These are phyloP conservation scores for Aeoliscus strigatus DNA, from an alignment of 2,797 vertebrate genomes.

Conservation along the genomic window DNA sequence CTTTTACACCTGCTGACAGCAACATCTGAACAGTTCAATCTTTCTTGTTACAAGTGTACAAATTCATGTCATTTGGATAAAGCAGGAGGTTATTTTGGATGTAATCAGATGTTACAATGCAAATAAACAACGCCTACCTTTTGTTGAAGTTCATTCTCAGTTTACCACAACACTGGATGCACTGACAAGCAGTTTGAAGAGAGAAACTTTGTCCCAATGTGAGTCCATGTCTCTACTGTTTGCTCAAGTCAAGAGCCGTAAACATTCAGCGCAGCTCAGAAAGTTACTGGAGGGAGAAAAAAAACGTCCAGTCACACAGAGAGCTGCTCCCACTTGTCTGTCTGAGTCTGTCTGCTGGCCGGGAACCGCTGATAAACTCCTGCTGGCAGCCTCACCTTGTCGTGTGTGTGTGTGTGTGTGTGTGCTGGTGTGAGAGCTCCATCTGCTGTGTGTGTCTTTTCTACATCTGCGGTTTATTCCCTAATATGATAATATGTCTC, in stretches of 20 bases:
- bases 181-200: not conserved
- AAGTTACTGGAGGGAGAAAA: not conserved
- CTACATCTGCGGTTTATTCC: no score
- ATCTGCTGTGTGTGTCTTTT: constrained; percentile 34
- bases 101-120: not conserved
- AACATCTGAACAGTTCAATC: no score
- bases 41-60: no score
- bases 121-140: constrained; percentile 47
- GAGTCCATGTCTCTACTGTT: not conserved
- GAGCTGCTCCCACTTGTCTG: constrained; percentile 10
- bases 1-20: constrained; percentile 25
- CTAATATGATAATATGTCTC: no score
- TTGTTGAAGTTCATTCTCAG: constrained; percentile 19
- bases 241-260: not conserved
- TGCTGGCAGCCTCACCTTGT: constrained; percentile 35
- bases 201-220: not conserved
- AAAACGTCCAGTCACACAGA: constrained; percentile 2
- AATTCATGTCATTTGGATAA: no score
- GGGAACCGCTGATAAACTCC: constrained; percentile 28
- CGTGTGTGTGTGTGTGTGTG: constrained; percentile 8
- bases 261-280: not conserved
- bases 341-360: constrained; percentile 1
- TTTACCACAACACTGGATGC: not conserved
- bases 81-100: no score
- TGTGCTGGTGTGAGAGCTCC: constrained; percentile 56